Percentiles rank a stretch among this genome's conserved stretches.
phyloP scores from a whole-genome alignment of 2,888 invertebrate species.

The Neocrepidodera transversa region DNA sequence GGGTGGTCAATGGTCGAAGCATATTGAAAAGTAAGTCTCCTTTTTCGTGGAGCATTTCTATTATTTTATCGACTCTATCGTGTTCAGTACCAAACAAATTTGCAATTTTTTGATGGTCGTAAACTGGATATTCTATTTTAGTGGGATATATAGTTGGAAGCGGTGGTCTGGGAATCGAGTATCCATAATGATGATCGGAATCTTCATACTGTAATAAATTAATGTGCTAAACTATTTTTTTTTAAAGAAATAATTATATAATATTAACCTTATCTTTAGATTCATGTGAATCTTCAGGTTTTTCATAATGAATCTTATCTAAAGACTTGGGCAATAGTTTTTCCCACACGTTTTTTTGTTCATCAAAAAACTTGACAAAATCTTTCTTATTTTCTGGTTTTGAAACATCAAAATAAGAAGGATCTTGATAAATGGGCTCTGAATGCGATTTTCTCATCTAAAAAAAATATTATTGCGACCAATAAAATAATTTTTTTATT shows the following conservation, averaged over 20 bases:
- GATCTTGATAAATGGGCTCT: conserved; percentile 25
- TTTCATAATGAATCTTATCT: not conserved
- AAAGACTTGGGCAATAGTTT: conserved; percentile 8
- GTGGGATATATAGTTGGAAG: not conserved
- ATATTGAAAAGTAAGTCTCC: conserved; percentile 6
- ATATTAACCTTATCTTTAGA: not conserved
- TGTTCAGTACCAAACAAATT: not conserved
- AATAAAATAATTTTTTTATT: no score
- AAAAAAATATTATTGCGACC: no score
- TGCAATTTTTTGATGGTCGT: not conserved
- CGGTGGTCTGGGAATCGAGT: not conserved
- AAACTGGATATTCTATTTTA: not conserved
- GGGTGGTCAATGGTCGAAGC: conserved; percentile 2
- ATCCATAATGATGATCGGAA: not conserved
- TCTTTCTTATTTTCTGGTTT: conserved; percentile 32
- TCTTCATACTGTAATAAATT: not conserved
- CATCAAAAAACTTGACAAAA: conserved; percentile 28
- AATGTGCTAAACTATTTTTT: not conserved
- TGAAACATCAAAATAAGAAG: conserved; percentile 16
- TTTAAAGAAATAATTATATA: no score
- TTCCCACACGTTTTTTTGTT: conserved; percentile 8
- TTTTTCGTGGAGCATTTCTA: conserved; percentile 1
- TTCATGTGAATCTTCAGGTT: not conserved
- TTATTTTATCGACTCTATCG: not conserved
- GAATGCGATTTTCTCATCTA: no score